Percentiles rank a stretch among this genome's conserved stretches.
Conservation (phyloP, 2,888 invertebrate species). For the Drosophila sordidula region DNA sequence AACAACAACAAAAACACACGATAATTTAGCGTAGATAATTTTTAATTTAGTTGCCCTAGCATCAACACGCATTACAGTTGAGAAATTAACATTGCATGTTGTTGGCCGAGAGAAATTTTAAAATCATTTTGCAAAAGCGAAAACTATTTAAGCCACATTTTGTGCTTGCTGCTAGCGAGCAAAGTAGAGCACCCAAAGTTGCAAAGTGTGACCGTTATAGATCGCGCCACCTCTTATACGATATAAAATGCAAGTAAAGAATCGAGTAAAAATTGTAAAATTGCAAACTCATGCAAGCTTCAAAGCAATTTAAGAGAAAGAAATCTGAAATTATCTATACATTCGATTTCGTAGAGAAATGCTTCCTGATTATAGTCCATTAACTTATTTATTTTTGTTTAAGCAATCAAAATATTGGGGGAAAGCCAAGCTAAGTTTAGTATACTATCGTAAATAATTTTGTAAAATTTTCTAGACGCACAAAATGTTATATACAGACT, state of each 20-base stretch:
- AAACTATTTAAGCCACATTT: constrained; percentile 50
- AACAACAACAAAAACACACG: constrained; percentile 22
- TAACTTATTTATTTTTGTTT: too few relatives aligned
- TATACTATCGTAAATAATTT: too few relatives aligned
- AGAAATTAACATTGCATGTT: constrained; percentile 61
- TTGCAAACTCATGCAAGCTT: constrained; percentile 8
- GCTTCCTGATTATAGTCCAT: neutral
- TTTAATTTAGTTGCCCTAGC: constrained; percentile 45
- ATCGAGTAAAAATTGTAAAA: neutral
- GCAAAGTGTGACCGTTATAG: constrained; percentile 58
- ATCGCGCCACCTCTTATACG: constrained; percentile 6
- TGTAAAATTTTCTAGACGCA: too few relatives aligned
- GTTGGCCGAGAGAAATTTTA: constrained; percentile 36
- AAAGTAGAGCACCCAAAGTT: constrained; percentile 56
- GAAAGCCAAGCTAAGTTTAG: too few relatives aligned
- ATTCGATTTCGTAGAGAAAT: neutral
- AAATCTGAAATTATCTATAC: neutral
- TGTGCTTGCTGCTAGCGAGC: constrained; percentile 10
- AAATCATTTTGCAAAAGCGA: constrained; percentile 58
- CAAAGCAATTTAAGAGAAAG: neutral
- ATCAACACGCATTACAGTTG: constrained; percentile 38
- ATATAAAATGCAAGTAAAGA: neutral
- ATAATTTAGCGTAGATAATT: constrained; percentile 69
- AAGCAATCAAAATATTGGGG: too few relatives aligned
- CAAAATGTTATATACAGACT: too few relatives aligned